Percentiles rank a stretch among this genome's conserved stretches.
Evolutionary conservation across 1,140 invertebrate genomes (phyloP).

Genomic region (Brachionus sp.): DNA sequence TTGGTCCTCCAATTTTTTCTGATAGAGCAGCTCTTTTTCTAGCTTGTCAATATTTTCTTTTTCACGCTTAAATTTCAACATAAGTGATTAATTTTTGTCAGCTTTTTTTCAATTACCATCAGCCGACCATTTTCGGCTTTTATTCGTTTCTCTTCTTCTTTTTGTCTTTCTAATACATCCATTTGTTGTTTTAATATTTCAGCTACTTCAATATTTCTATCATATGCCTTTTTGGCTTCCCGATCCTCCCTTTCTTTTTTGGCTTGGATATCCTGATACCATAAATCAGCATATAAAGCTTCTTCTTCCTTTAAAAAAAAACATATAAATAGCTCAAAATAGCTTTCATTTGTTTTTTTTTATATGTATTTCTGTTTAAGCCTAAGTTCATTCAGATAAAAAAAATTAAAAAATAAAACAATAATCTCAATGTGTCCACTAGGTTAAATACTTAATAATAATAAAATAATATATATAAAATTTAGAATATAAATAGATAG

Average conservation of each 20-base stretch:
- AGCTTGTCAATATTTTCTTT: conserved; percentile 39
- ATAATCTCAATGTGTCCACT: too few species aligned
- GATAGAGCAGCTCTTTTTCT: conserved; percentile 23
- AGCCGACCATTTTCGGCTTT: conserved; percentile 32
- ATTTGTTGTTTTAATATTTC: conserved; percentile 12
- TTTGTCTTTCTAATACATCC: conserved; percentile 36
- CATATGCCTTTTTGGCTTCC: background rate
- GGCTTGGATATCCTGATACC: conserved; percentile 43
- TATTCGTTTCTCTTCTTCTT: conserved; percentile 35
- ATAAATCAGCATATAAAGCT: conserved; percentile 29
- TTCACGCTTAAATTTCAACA: background rate
- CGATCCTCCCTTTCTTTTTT: conserved; percentile 40
- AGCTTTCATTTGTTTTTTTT: background rate
- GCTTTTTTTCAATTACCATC: background rate
- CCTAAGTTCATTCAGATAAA: too few species aligned
- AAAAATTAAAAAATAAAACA: too few species aligned
- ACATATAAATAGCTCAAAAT: background rate
- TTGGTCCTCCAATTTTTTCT: conserved; percentile 40
- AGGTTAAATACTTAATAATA: too few species aligned
- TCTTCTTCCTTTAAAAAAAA: conserved; percentile 38
- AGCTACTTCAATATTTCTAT: conserved; percentile 21
- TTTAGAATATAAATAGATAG: too few species aligned
- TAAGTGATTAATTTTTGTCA: background rate
- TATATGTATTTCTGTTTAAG: too few species aligned
- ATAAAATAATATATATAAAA: too few species aligned